Evolutionary conservation across 2,888 invertebrate species (phyloP), one percentile per base, ranked within the genome.

Genomic region (Linnaemya tessellans): DNA sequence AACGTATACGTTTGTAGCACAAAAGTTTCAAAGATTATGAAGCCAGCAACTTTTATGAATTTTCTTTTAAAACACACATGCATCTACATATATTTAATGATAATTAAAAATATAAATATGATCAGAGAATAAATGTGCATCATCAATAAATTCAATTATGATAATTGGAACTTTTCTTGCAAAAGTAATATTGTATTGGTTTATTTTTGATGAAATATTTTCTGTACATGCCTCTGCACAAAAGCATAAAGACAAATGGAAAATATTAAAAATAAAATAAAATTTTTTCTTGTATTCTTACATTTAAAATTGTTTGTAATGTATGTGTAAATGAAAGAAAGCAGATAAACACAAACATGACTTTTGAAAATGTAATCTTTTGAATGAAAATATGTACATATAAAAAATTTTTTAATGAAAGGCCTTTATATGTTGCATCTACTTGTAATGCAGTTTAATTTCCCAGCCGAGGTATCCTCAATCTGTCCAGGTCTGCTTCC

Each of bases 81-180:
- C 30, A 30, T 30, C 30, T 30, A 5, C 30, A 3, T 25, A 9
- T 30, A 30, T 2, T 58, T 30, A 15, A 30, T 30, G 30, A 25
- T 65, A 65, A 65, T 46, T 41, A 46, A 46, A 41, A 41, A 13
- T 25, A 43, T 25, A 41, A 1, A n/a, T 41, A 56, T 49, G 35
- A 3, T 35, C 3, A 51, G 49, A 35, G 22, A 30, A 22, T 3
- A 18, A 70, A 41, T 38, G 11, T 74, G n/a, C 15, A 51, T 51
- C 15, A 51, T 51, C 35, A 73, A 62, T 51, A 49, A 51, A 51
- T 41, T 51, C 38, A 74, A 62, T 74, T 62, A 74, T 38, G 51
- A 51, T 74, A 74, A 74, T 74, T 74, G 51, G 62, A 62, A 49
- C 35, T 67, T 20, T 18, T 49, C 11, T 38, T n/a, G 1, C 62